phyloP scores from a whole-genome alignment of 2,797 vertebrate genomes.

The Schizopygopsis pylzovi region DNA sequence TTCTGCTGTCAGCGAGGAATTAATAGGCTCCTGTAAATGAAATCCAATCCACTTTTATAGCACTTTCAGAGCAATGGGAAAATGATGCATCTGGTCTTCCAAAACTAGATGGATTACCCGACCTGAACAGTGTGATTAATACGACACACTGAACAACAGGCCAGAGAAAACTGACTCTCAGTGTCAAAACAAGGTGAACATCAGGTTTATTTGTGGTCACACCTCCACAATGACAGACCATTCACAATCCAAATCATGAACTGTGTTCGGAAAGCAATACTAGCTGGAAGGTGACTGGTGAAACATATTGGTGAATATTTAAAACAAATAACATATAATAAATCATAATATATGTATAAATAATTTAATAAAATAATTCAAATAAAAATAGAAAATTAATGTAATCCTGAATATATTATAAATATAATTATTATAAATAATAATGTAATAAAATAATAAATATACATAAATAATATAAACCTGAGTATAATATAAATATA shows the following conservation, averaged over 20 bases:
- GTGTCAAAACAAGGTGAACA: slow-evolving; percentile 10
- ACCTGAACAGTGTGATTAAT: slow-evolving; percentile 36
- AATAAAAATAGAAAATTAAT: neutral
- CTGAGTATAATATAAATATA: neutral
- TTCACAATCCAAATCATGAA: neutral
- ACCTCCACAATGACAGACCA: neutral
- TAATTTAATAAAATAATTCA: neutral
- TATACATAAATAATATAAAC: no score
- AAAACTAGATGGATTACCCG: slow-evolving; percentile 37
- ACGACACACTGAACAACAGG: slow-evolving; percentile 11
- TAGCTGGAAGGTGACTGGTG: neutral
- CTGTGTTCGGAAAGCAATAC: neutral
- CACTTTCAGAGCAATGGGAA: slow-evolving; percentile 23
- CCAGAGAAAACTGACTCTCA: neutral
- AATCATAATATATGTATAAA: neutral
- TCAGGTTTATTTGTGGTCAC: slow-evolving; percentile 3
- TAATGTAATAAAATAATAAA: neutral
- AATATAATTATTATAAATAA: neutral
- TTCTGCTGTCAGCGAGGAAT: slow-evolving; percentile 72
- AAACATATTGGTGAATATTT: neutral
- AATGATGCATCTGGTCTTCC: slow-evolving; percentile 42
- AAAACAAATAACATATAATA: neutral
- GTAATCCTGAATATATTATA: neutral
- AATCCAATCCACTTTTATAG: slow-evolving; percentile 68
- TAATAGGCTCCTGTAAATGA: slow-evolving; percentile 71